These are phyloP conservation scores for Chaetogeoica ovagalla DNA, from an alignment of 2,888 invertebrate genomes.

Conservation along the genomic window DNA sequence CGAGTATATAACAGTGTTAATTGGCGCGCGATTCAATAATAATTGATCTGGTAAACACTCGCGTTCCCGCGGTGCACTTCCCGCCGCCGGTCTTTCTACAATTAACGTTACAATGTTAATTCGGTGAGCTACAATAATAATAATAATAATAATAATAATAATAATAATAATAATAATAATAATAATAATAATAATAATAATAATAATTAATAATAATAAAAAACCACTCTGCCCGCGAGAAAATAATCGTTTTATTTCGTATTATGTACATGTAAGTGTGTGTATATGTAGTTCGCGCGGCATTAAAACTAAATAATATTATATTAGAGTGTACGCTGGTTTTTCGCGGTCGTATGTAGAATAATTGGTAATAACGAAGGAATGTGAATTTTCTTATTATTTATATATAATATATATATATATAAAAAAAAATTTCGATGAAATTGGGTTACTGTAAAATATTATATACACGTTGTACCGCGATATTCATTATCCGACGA, in stretches of 20 bases:
- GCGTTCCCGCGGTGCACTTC: constrained; percentile 12
- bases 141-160: constrained; percentile 7
- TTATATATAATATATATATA: too few species aligned
- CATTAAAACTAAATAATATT: background rate
- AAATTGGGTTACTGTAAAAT: too few species aligned
- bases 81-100: background rate
- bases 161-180: constrained; percentile 5
- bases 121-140: constrained; percentile 14
- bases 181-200: constrained; percentile 12
- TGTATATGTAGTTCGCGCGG: too few species aligned
- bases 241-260: constrained; percentile 15
- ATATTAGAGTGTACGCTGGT: too few species aligned
- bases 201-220: background rate
- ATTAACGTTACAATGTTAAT: constrained; percentile 39
- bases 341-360: too few species aligned
- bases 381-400: too few species aligned
- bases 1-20: background rate
- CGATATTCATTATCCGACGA: too few species aligned
- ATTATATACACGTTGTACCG: too few species aligned
- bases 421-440: too few species aligned
- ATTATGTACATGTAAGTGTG: too few species aligned
- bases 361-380: too few species aligned
- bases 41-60: constrained; percentile 25
- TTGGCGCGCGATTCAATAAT: background rate
- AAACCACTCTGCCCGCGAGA: constrained; percentile 8